A percentile compares a stretch with the other conserved stretches of the same genome.
phyloP scores from a whole-genome alignment of 2,113 vertebrate genomes.

The Hippoglossus stenolepis region DNA sequence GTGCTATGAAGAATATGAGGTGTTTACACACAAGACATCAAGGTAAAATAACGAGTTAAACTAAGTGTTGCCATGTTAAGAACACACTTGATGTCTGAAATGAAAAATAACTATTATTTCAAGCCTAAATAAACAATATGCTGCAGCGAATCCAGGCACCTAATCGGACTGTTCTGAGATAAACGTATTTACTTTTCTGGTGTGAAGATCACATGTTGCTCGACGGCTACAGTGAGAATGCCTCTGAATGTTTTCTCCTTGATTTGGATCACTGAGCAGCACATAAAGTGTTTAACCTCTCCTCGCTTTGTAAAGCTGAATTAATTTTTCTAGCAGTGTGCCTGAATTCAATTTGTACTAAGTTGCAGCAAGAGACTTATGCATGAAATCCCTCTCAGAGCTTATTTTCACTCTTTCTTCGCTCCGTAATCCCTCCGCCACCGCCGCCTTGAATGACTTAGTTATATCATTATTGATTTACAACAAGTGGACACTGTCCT shows the following conservation, averaged over 20 bases:
- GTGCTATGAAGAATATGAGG: background rate
- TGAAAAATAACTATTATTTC: slow-evolving; percentile 29
- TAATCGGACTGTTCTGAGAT: slow-evolving; percentile 65
- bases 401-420: slow-evolving; percentile 75
- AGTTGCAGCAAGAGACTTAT: slow-evolving; percentile 79
- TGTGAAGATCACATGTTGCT: slow-evolving; percentile 60
- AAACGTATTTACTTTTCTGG: slow-evolving; percentile 71
- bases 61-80: background rate
- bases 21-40: background rate
- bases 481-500: slow-evolving; percentile 73
- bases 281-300: slow-evolving; percentile 84
- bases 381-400: slow-evolving; percentile 81
- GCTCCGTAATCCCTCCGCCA: slow-evolving; percentile 73
- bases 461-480: slow-evolving; percentile 83
- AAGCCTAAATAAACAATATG: slow-evolving; percentile 23
- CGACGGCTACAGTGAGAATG: slow-evolving; percentile 65
- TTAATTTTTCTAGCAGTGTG: slow-evolving; percentile 80
- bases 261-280: slow-evolving; percentile 84
- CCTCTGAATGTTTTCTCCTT: slow-evolving; percentile 83
- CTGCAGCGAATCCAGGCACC: slow-evolving; percentile 39
- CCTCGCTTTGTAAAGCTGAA: slow-evolving; percentile 83
- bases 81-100: background rate
- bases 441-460: slow-evolving; percentile 71
- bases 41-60: background rate
- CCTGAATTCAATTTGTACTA: slow-evolving; percentile 83